phyloP scores from a whole-genome alignment of 2,888 invertebrate species.

The Stenchaetothrips biformis region DNA sequence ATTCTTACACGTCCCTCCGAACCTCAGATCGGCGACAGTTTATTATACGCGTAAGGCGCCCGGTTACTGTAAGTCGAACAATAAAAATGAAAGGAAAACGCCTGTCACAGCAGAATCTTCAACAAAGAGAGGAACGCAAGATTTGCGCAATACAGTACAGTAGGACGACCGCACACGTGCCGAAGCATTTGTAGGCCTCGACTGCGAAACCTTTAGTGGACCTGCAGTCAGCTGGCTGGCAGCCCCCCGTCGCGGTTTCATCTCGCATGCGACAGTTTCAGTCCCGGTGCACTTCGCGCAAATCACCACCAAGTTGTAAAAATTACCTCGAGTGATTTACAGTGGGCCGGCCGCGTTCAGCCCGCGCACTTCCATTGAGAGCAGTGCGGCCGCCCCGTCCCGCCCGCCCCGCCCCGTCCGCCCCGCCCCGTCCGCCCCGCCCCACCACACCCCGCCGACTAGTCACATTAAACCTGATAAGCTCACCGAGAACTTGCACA shows the following conservation, averaged over 20 bases:
- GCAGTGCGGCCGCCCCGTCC: background rate
- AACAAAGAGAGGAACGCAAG: no score
- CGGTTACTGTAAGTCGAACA: no score
- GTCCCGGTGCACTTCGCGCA: background rate
- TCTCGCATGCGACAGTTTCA: background rate
- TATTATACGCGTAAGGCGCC: no score
- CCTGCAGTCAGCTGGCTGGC: no score
- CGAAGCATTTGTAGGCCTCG: no score
- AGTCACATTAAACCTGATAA: conserved; percentile 11
- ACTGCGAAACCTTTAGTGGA: no score
- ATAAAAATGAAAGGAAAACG: no score
- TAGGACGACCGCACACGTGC: no score
- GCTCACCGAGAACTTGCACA: background rate
- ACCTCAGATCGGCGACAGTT: no score
- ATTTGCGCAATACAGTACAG: no score
- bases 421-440: background rate
- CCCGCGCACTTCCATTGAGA: background rate
- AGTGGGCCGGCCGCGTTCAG: background rate
- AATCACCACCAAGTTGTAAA: background rate
- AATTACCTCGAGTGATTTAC: conserved; percentile 10
- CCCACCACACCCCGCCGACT: background rate
- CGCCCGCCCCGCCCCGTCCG: background rate
- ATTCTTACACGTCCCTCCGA: no score
- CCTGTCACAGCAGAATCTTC: no score
- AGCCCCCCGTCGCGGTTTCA: background rate